Evolutionary conservation across 2,797 vertebrate species (phyloP).

Genomic region (Chiloscyllium punctatum): DNA sequence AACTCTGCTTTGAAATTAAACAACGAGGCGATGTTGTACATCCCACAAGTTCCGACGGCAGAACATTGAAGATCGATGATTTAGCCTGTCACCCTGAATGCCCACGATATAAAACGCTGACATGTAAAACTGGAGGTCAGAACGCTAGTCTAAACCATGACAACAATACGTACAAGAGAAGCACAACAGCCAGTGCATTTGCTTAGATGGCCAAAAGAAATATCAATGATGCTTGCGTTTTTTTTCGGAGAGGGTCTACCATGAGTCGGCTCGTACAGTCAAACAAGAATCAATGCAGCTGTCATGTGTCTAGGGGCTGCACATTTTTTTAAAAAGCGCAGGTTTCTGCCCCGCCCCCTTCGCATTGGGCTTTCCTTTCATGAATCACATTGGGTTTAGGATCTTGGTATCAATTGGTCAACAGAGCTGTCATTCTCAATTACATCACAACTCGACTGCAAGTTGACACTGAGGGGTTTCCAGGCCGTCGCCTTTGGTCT

Average conservation of each 20-base stretch:
- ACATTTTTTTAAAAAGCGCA: not conserved
- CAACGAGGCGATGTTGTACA: not conserved
- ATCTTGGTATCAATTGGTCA: not conserved
- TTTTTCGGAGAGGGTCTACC: not conserved
- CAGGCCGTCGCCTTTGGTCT: not conserved
- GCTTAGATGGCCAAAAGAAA: not conserved
- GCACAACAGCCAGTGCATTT: not conserved
- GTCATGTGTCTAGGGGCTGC: not conserved
- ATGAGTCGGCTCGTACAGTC: not conserved
- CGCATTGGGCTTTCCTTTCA: not conserved
- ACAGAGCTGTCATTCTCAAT: not conserved
- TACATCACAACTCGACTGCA: not conserved
- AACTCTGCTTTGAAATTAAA: not conserved
- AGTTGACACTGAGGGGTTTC: slow-evolving; percentile 28
- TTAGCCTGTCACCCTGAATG: not conserved
- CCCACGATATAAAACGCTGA: not conserved
- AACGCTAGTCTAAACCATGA: not conserved
- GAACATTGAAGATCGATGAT: not conserved
- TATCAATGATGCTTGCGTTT: not conserved
- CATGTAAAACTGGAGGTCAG: not conserved
- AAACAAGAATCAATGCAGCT: not conserved
- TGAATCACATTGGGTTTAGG: not conserved
- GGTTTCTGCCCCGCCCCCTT: not conserved
- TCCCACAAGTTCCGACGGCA: not conserved
- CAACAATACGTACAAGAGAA: not conserved